Evolutionary conservation across 2,113 vertebrate genomes (phyloP).

Genomic region (Hippocampus comes): DNA sequence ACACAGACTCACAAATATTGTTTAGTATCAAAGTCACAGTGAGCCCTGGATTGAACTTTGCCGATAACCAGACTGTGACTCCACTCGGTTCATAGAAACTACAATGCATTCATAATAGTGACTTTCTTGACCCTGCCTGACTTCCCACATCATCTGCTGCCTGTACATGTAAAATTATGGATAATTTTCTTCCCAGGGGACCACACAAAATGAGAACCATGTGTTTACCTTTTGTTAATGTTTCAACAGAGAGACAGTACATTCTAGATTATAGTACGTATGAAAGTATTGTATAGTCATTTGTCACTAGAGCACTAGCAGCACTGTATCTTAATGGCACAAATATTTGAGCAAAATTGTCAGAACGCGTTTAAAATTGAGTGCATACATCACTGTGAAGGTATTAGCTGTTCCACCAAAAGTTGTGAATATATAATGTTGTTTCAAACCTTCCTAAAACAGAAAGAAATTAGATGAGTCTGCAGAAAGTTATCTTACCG

Average conservation of each 20-base stretch:
- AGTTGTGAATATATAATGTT: constrained; percentile 6
- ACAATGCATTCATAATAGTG: constrained; percentile 22
- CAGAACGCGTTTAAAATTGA: constrained; percentile 41
- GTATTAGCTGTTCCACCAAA: constrained; percentile 27
- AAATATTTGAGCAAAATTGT: constrained; percentile 50
- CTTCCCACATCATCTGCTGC: constrained; percentile 26
- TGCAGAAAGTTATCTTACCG: not conserved
- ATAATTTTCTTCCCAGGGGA: constrained; percentile 42
- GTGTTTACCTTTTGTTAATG: constrained; percentile 44
- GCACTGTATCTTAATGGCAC: constrained; percentile 36
- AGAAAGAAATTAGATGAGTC: not conserved
- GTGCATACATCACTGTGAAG: constrained; percentile 15
- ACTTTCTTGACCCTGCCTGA: constrained; percentile 24
- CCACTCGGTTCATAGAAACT: constrained; percentile 9
- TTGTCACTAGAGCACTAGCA: constrained; percentile 45
- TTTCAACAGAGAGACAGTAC: constrained; percentile 16
- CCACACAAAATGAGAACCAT: constrained; percentile 44
- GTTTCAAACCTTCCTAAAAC: constrained; percentile 7
- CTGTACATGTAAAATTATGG: constrained; percentile 3
- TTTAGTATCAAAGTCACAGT: constrained; percentile 6
- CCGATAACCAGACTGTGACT: constrained; percentile 10
- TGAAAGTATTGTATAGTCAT: constrained; percentile 34
- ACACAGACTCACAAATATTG: constrained; percentile 1
- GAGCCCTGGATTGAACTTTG: constrained; percentile 7
- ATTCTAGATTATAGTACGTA: constrained; percentile 40